phyloP scores from a whole-genome alignment of 2,888 invertebrate species.

The Branchellion lobata region DNA sequence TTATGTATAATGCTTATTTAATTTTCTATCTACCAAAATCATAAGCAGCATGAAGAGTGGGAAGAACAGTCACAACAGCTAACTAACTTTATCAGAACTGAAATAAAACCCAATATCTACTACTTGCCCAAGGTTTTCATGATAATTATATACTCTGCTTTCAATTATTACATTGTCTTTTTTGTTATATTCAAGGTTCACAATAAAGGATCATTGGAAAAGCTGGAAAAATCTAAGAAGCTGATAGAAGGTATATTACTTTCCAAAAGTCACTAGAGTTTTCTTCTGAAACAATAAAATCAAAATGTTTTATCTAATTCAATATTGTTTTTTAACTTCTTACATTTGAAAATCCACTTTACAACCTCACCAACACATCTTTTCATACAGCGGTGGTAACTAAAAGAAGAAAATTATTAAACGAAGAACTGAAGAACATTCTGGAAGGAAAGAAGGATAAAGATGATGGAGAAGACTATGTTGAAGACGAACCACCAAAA shows the following conservation, averaged over 20 bases:
- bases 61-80: conserved; percentile 76
- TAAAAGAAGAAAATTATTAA: conserved; percentile 20
- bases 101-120: conserved; percentile 80
- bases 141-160: no score
- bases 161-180: not conserved
- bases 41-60: conserved; percentile 73
- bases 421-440: conserved; percentile 38
- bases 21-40: conserved; percentile 11
- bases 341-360: not conserved
- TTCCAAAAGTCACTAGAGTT: no score
- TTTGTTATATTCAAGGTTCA: conserved; percentile 15
- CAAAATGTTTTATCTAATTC: conserved; percentile 2
- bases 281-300: no score
- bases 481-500: not conserved
- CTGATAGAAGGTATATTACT: conserved; percentile 40
- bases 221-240: conserved; percentile 39
- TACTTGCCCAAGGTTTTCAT: conserved; percentile 72
- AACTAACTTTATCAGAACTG: conserved; percentile 81
- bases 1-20: not conserved
- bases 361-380: no score
- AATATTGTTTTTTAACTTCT: not conserved
- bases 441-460: conserved; percentile 9
- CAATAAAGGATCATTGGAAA: conserved; percentile 33
- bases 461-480: not conserved
- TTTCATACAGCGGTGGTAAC: conserved; percentile 22